Base-by-base conservation (phyloP, 2,888 invertebrate species). In the Pollenia amentaria region DNA sequence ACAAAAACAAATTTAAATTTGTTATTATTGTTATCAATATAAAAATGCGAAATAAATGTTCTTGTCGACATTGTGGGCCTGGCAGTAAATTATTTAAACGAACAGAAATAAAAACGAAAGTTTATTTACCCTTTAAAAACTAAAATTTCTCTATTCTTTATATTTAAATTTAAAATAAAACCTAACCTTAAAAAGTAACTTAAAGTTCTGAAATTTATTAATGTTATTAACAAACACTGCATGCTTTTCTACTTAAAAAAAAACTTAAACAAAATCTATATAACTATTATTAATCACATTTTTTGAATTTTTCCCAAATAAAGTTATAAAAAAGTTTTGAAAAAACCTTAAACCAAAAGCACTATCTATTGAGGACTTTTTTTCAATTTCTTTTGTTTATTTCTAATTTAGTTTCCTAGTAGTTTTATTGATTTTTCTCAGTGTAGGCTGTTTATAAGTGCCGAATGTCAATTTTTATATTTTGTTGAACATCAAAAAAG, bases 401-500 rank as follows among this genome's bases (percentile, higher is more conserved):
- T 57, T 44, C 42, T 46, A 14, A 29, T 75, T 69, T 11, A 38
- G 16, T 79, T 73, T 55, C 16, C 38, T 55, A 73, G 69, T 87
- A 70, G 76, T 77, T 77, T 44, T 82, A 69, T 29, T 85, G 57
- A 70, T 84, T 87, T 82, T 60, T 84, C 65, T 87, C 80, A 81
- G 80, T 84, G 73, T 84, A 87, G 87, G 84, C 78, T 83, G 53
- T 81, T 77, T 84, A 65, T 70, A 69, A 83, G 84, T 65, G 82
- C 85, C 91, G 92, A 91, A 91, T 92, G 91, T 91, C 91, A 91
- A 91, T 91, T 90, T 91, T 90, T 89, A 51, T 55, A 51, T 40
- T 18, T 48, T 18, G 44, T 42, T 42, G 21, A 51, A 60, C 44
- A 67, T 42, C 1, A 18, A 42, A 14, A 46, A 60, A 38, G 46